Evolutionary conservation across 1,140 invertebrate species (phyloP).

Genomic region (Hyphantria cunea): DNA sequence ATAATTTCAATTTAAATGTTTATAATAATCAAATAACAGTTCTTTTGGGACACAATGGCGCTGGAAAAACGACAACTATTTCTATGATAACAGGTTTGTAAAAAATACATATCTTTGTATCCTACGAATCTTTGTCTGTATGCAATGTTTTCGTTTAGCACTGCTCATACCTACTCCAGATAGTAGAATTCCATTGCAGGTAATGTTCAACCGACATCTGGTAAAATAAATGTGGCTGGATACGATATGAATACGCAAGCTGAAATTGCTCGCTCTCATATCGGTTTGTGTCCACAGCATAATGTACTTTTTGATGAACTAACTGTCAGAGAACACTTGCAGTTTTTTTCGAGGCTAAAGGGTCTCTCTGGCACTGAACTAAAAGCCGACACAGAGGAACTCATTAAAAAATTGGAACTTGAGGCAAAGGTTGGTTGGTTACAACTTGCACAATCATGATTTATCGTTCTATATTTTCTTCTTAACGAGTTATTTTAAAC

Average conservation of each 20-base stretch:
- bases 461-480: no score
- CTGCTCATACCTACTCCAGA: no score
- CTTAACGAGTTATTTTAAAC: neutral
- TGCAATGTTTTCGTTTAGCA: no score
- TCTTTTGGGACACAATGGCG: constrained; percentile 87
- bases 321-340: constrained; percentile 94
- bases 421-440: constrained; percentile 63
- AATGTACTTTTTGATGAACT: constrained; percentile 96
- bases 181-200: constrained; percentile 53
- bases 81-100: constrained; percentile 87
- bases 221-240: constrained; percentile 87
- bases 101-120: no score
- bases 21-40: constrained; percentile 86
- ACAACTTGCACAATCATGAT: no score
- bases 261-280: constrained; percentile 83
- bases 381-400: constrained; percentile 76
- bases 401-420: constrained; percentile 66
- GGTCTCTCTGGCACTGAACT: constrained; percentile 83
- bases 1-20: constrained; percentile 88
- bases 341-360: constrained; percentile 92
- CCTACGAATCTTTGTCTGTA: no score
- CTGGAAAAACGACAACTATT: constrained; percentile 84
- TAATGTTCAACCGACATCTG: constrained; percentile 82
- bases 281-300: constrained; percentile 97
- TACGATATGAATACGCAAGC: constrained; percentile 85